These are phyloP conservation scores for Perizoma affinitatum DNA, from an alignment of 2,888 invertebrate genomes.

Conservation along the genomic window DNA sequence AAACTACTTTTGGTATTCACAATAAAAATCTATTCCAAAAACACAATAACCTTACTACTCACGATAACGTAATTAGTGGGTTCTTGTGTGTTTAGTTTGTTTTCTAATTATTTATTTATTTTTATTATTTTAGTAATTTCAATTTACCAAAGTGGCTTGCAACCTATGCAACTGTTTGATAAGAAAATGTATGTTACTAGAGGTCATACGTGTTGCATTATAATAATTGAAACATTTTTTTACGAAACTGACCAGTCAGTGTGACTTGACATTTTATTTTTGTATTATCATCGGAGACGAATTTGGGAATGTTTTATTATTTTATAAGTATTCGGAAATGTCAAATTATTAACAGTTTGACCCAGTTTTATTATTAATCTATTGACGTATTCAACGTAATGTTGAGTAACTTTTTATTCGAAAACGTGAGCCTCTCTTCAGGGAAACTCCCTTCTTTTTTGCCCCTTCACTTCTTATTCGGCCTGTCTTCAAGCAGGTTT, in stretches of 20 bases:
- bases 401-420: slow-evolving; percentile 3
- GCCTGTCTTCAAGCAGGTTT: too few relatives aligned
- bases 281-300: slow-evolving; percentile 1
- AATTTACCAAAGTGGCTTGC: slow-evolving; percentile 20
- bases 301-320: slow-evolving; percentile 7
- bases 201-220: slow-evolving; percentile 8
- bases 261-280: slow-evolving; percentile 20
- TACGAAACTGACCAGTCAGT: slow-evolving; percentile 18
- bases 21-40: background rate
- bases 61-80: background rate
- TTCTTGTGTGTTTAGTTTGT: background rate
- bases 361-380: slow-evolving; percentile 2
- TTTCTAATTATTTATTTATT: slow-evolving; percentile 6
- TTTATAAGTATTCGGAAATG: slow-evolving; percentile 16
- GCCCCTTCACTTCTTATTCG: slow-evolving; percentile 4
- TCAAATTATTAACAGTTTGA: slow-evolving; percentile 19
- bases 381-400: background rate
- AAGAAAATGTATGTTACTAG: slow-evolving; percentile 8
- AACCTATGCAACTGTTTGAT: slow-evolving; percentile 11
- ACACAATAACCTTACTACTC: background rate
- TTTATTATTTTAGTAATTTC: slow-evolving; percentile 15
- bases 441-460: background rate
- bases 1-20: background rate
- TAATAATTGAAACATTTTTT: slow-evolving; percentile 17
- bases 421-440: background rate